These are phyloP conservation scores for Pseudococcus longispinus DNA, from an alignment of 2,888 invertebrate genomes.

Conservation along the genomic window DNA sequence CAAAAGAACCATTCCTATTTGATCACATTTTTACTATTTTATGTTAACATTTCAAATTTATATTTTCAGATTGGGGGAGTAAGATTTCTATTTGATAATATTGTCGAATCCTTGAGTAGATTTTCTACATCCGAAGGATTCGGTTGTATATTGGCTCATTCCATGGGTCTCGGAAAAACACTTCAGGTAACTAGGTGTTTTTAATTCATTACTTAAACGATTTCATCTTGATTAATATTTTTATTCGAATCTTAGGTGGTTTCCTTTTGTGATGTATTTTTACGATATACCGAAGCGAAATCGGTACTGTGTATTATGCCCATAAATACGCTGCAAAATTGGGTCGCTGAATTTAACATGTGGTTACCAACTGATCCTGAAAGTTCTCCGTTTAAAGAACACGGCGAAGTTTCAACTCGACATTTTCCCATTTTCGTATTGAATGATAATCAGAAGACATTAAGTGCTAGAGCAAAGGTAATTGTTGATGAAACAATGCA, in stretches of 20 bases:
- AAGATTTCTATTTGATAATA: slow-evolving; percentile 94
- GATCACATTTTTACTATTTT: not conserved
- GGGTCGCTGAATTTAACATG: slow-evolving; percentile 95
- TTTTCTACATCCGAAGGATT: slow-evolving; percentile 89
- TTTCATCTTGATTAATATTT: not conserved
- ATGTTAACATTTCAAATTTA: slow-evolving; percentile 36
- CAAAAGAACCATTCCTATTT: not conserved
- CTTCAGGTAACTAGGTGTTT: slow-evolving; percentile 68
- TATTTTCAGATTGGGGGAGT: slow-evolving; percentile 83
- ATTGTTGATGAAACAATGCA: slow-evolving; percentile 9
- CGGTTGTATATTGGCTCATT: slow-evolving; percentile 97
- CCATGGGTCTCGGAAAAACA: slow-evolving; percentile 99
- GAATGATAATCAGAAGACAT: slow-evolving; percentile 92
- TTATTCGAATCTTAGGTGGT: slow-evolving; percentile 69
- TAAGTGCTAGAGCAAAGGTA: slow-evolving; percentile 85
- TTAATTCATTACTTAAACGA: not conserved
- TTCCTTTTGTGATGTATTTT: slow-evolving; percentile 94
- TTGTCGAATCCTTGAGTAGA: slow-evolving; percentile 89
- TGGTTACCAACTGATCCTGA: slow-evolving; percentile 83
- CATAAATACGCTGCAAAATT: slow-evolving; percentile 92
- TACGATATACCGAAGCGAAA: slow-evolving; percentile 85
- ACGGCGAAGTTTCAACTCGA: slow-evolving; percentile 76
- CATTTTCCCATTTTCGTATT: slow-evolving; percentile 88
- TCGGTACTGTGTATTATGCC: slow-evolving; percentile 96
- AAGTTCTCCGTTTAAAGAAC: slow-evolving; percentile 67